phyloP scores from a whole-genome alignment of 2,113 vertebrate genomes.

The Nerophis lumbriciformis region DNA sequence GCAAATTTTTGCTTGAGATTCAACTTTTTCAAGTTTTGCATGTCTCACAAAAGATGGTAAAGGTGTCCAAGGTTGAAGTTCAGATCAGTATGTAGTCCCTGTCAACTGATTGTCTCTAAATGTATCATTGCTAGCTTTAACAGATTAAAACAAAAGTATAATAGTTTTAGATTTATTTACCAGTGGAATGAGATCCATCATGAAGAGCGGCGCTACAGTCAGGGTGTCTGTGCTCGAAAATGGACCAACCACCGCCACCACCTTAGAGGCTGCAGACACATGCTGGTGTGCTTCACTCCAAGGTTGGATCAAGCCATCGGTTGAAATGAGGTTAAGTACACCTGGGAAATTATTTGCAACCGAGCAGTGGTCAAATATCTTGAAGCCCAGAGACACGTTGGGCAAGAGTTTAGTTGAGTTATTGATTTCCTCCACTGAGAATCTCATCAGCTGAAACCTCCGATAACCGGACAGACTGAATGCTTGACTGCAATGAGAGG shows the following conservation, averaged over 20 bases:
- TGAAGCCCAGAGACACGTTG: constrained; percentile 77
- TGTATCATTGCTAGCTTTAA: not conserved
- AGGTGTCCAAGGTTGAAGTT: too few relatives aligned
- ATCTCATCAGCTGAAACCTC: constrained; percentile 76
- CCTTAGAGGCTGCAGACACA: constrained; percentile 33
- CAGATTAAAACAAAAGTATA: not conserved
- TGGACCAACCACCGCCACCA: constrained; percentile 68
- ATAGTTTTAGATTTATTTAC: constrained; percentile 50
- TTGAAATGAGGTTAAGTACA: constrained; percentile 53
- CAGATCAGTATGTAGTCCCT: too few relatives aligned
- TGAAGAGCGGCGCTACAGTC: constrained; percentile 65
- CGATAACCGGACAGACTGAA: constrained; percentile 63
- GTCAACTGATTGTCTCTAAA: too few relatives aligned
- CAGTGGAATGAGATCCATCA: constrained; percentile 72
- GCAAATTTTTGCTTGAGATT: too few relatives aligned
- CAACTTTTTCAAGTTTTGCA: too few relatives aligned
- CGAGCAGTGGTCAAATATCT: constrained; percentile 77
- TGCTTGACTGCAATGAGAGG: constrained; percentile 38
- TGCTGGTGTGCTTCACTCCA: constrained; percentile 17
- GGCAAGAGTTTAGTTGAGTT: constrained; percentile 78
- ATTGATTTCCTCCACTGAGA: constrained; percentile 80
- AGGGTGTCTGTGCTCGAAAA: constrained; percentile 49
- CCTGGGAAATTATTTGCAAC: constrained; percentile 55
- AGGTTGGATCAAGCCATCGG: constrained; percentile 30
- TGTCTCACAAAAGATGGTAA: too few relatives aligned